Percentiles rank a stretch among this genome's conserved stretches.
Conservation (phyloP, 2,797 vertebrate species). For the Pyrrhura leucotis region DNA sequence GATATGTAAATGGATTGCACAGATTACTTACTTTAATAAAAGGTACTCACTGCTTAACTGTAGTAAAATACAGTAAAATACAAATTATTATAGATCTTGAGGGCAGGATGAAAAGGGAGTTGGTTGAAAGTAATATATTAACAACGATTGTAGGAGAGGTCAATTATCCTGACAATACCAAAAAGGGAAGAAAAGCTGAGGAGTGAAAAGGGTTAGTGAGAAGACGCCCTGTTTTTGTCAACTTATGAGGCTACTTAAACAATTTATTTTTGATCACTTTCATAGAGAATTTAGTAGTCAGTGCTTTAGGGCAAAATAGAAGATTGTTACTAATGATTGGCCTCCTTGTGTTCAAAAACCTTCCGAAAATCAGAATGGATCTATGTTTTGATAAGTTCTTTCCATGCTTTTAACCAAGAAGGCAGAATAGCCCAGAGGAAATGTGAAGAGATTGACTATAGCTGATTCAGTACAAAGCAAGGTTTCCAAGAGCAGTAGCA, state of each 20-base stretch:
- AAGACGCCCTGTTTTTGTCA: neutral
- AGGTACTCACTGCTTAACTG: neutral
- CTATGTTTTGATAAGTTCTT: neutral
- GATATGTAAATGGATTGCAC: neutral
- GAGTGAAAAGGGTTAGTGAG: neutral
- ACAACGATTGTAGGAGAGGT: neutral
- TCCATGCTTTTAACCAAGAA: neutral
- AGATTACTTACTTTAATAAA: neutral
- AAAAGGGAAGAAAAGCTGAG: neutral
- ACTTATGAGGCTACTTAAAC: neutral
- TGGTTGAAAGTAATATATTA: neutral
- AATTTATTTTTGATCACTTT: neutral
- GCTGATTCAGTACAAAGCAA: neutral
- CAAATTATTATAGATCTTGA: neutral
- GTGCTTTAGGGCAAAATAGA: neutral
- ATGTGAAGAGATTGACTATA: neutral
- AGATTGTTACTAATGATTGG: neutral
- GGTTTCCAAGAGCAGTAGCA: neutral
- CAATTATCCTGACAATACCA: neutral
- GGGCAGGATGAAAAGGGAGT: neutral
- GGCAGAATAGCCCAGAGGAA: neutral
- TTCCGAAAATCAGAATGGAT: neutral
- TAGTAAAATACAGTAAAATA: neutral
- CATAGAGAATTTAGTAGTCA: neutral
- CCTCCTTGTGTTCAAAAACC: neutral